A percentile compares a stretch with the other conserved stretches of the same genome.
phyloP scores from a whole-genome alignment of 1,140 invertebrate species.

The Zaprionus africanus region DNA sequence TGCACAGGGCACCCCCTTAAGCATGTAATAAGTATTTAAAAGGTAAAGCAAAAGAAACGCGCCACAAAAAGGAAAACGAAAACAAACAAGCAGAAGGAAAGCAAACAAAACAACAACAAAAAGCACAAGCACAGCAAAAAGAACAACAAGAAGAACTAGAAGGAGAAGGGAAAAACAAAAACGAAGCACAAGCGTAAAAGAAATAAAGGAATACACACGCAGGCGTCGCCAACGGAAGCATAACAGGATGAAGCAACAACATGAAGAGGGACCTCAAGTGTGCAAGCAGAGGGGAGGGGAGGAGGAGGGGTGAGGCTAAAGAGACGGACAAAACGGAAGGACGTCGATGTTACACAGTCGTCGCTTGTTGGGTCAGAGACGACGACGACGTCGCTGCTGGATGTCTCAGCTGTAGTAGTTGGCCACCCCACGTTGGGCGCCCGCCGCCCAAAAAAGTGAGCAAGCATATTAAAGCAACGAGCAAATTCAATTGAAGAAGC shows the following conservation, averaged over 20 bases:
- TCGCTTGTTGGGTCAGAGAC: conserved; percentile 1
- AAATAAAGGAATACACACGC: conserved; percentile 35
- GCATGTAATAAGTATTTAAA: conserved; percentile 65
- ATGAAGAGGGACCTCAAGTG: not conserved
- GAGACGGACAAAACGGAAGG: conserved; percentile 36
- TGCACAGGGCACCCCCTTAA: conserved; percentile 12
- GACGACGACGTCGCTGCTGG: not conserved
- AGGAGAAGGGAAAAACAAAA: not conserved
- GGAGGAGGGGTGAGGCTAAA: not conserved
- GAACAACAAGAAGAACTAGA: not conserved
- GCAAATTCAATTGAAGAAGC: conserved; percentile 37
- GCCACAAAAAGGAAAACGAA: not conserved
- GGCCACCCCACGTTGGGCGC: conserved; percentile 2
- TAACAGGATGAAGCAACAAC: conserved; percentile 1
- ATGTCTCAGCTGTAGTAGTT: not conserved
- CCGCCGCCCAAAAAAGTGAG: conserved; percentile 10
- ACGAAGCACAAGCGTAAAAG: conserved; percentile 1
- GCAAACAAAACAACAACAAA: conserved; percentile 9
- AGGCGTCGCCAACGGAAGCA: conserved; percentile 47
- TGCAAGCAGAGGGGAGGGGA: not conserved
- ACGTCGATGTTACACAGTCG: conserved; percentile 19
- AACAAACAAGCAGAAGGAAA: not conserved
- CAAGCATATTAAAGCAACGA: conserved; percentile 44
- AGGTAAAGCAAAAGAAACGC: conserved; percentile 33
- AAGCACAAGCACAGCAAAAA: not conserved